Evolutionary conservation across 2,797 vertebrate species (phyloP), one percentile per base, ranked within the genome.

Genomic region (Chelonia mydas): DNA sequence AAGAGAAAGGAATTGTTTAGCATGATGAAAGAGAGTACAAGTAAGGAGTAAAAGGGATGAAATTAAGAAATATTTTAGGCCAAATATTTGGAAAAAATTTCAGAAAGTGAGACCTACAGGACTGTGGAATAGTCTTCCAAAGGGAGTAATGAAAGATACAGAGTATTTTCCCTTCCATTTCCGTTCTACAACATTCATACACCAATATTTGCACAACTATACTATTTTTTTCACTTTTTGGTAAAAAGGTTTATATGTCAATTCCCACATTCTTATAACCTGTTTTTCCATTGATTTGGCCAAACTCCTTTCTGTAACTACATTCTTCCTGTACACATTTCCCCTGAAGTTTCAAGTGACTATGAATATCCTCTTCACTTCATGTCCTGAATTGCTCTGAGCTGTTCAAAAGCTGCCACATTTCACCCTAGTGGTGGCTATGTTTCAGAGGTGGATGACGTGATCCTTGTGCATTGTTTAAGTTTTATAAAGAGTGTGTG

Each of bases 1-100:
- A 83, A 89, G 74, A 88, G 68, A 92, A 84, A 88, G 54, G 54
- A 94, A 92, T 84, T 93, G 86, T 80, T 92, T 2, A 7, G 37
- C 81, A 83, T 17, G 68, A 96, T 37, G 68, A 41, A 68, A 68
- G 33, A 16, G 5, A 23, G 3, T 37, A 41, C 37, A 72, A 11
- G 37, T 6, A 37, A 54, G 19, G 11, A 72, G n/a, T 41, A 72
- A 72, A 10, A 25, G 68, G 19, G 21, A 41, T 25, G 68, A 41
- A 72, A 72, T n/a, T n/a, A 68, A 68, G 61, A 37, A 68, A 68
- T n/a, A n/a, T n/a, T 41, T 72, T 72, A 72, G 68, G n/a, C 68
- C 21, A 37, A 72, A 72, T 72, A 72, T 11, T 72, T 61, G 19
- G 17, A 11, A 68, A 68, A 68, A n/a, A 68, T 8, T 68, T 37